These are phyloP conservation scores for Diplolepis rosae DNA, from an alignment of 2,888 invertebrate genomes.

Conservation along the genomic window DNA sequence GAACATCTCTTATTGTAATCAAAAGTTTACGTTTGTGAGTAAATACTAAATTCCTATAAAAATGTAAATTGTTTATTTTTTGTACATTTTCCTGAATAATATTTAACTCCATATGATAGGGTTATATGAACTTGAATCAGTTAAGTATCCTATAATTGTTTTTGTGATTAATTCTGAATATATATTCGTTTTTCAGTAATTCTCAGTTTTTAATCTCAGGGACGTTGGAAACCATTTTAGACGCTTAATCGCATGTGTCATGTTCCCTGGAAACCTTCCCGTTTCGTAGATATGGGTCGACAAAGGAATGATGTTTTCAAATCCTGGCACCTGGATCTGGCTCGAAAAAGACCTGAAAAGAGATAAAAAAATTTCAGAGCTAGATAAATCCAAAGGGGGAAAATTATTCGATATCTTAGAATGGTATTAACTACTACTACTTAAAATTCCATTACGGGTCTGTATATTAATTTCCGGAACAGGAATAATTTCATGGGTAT, in stretches of 20 bases:
- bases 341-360: conserved; percentile 7
- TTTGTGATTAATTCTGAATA: background rate
- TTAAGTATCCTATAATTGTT: too few species aligned
- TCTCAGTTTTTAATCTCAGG: background rate
- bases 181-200: background rate
- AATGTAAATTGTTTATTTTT: too few species aligned
- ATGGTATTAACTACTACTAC: conserved; percentile 28
- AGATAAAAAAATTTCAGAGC: background rate
- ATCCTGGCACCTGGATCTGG: conserved; percentile 22
- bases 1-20: too few species aligned
- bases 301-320: conserved; percentile 10
- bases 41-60: too few species aligned
- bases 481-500: background rate
- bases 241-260: conserved; percentile 5
- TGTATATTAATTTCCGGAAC: conserved; percentile 5
- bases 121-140: too few species aligned
- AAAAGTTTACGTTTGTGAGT: too few species aligned
- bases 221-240: background rate
- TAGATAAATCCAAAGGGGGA: conserved; percentile 4
- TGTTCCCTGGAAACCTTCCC: conserved; percentile 13
- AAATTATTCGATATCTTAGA: conserved; percentile 9
- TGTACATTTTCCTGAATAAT: too few species aligned
- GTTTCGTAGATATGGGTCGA: conserved; percentile 24
- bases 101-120: too few species aligned
- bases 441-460: conserved; percentile 28